Evolutionary conservation across 2,888 invertebrate genomes (phyloP).

Genomic region (Epirrhoe alternata): DNA sequence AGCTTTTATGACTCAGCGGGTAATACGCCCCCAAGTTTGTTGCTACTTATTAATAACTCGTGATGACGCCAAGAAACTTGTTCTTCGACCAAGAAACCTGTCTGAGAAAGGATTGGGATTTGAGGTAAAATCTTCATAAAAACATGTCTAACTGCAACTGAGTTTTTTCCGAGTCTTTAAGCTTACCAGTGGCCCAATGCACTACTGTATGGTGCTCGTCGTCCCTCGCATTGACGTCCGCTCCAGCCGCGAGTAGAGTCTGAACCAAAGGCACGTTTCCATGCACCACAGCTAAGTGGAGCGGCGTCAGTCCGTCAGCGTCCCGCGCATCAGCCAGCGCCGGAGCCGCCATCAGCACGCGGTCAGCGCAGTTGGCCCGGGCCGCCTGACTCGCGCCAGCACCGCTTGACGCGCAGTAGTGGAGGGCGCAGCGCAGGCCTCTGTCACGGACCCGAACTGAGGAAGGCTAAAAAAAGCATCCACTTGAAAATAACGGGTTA

Average conservation of each 20-base stretch:
- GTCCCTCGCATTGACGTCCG: slow-evolving; percentile 95
- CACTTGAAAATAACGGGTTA: background rate
- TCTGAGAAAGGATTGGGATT: background rate
- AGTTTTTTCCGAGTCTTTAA: background rate
- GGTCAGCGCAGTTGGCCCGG: slow-evolving; percentile 94
- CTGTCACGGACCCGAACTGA: slow-evolving; percentile 90
- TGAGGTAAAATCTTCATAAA: slow-evolving; percentile 3
- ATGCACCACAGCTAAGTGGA: slow-evolving; percentile 97
- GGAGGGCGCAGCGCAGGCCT: slow-evolving; percentile 94
- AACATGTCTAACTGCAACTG: background rate
- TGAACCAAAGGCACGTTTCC: slow-evolving; percentile 95
- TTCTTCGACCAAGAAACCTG: slow-evolving; percentile 2
- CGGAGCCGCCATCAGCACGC: slow-evolving; percentile 95
- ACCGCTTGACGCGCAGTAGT: slow-evolving; percentile 96
- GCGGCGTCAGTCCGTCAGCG: slow-evolving; percentile 97
- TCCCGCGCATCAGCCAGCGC: slow-evolving; percentile 93
- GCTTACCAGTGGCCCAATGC: slow-evolving; percentile 98
- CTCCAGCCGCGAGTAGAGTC: slow-evolving; percentile 93
- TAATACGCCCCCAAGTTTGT: background rate
- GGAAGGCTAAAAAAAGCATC: slow-evolving; percentile 57
- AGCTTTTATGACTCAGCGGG: slow-evolving; percentile 15
- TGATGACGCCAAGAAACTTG: slow-evolving; percentile 25
- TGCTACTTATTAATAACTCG: slow-evolving; percentile 3
- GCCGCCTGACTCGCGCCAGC: slow-evolving; percentile 88
- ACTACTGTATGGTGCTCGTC: slow-evolving; percentile 97